Evolutionary conservation across 37 sponge, comb jelly and placozoan species (phyloP), one percentile per base, ranked within the genome.

Genomic region (Beroe forskalii): DNA sequence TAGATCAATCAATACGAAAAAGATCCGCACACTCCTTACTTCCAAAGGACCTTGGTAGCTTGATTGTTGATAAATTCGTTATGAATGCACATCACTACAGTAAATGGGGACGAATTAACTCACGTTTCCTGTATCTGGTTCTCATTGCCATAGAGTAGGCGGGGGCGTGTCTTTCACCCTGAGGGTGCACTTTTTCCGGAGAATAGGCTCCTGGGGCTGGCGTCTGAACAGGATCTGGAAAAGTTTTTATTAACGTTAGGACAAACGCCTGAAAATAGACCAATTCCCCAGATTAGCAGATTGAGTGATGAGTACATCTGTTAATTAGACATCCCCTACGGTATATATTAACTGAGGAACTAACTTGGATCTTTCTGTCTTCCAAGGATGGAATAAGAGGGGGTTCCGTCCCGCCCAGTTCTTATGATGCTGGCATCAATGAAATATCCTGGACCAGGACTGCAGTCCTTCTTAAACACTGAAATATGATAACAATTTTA

Each of bases 191-290:
- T 63, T 91, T 76, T 76, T 97, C 98, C 27, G 96, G 95, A 1
- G 89, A 91, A 83, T 97, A 95, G 32, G 93, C 43, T 0, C 95
- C 96, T 30, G 98, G 96, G 0, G 93, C 96, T 32, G 98, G 98
- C 6, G 96, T 95, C 89, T 95, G 94, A 90, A 97, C 95, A 0
- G 93, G 67, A 39, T 61, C 97, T 96, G 42, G 3, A 67, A 35
- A 61, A 19, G 55, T 48, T 17, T 12, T 48, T 12, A 48, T n/a
- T n/a, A n/a, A n/a, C n/a, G n/a, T n/a, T n/a, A n/a, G n/a, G n/a
- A n/a, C n/a, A 27, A 33, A 30, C 6, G 40, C 23, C 39, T 31
- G 39, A 6, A 67, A 60, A 41, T 8, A 8, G 12, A 55, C 22
- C 9, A 89, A 41, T 24, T 55, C n/a, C n/a, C n/a, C n/a, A n/a